Percentiles rank a stretch among this genome's conserved stretches.
phyloP scores from a whole-genome alignment of 2,797 vertebrate genomes.

The Rhinella marina region DNA sequence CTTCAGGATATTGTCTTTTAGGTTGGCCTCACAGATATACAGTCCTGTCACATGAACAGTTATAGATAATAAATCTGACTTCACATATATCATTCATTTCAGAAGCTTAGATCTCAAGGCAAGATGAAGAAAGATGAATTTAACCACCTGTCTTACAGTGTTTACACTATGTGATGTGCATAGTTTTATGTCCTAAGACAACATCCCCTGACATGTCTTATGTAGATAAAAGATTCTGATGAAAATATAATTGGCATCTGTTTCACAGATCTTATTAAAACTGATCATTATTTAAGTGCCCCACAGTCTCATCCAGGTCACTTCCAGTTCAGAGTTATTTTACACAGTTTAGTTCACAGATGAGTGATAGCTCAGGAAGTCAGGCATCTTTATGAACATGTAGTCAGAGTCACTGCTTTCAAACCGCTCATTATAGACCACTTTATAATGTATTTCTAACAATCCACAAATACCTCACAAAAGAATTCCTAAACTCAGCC shows the following conservation, averaged over 20 bases:
- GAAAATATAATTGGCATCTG: neutral
- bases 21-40: neutral
- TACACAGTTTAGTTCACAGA: neutral
- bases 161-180: neutral
- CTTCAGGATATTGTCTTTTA: slow-evolving; percentile 12
- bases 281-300: neutral
- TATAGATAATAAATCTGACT: slow-evolving; percentile 18
- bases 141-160: neutral
- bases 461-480: too few relatives aligned
- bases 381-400: neutral
- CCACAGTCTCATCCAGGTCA: neutral
- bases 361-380: neutral
- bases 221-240: neutral
- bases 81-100: neutral
- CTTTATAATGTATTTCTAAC: too few relatives aligned
- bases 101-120: neutral
- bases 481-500: too few relatives aligned
- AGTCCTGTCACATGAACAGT: slow-evolving; percentile 19
- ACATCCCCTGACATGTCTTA: neutral
- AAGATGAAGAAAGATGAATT: neutral
- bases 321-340: neutral
- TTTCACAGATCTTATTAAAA: neutral
- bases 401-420: neutral
- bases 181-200: neutral
- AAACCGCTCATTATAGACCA: too few relatives aligned